Evolutionary conservation across 2,113 vertebrate genomes (phyloP).

Genomic region (Phylloscopus trochiloides): DNA sequence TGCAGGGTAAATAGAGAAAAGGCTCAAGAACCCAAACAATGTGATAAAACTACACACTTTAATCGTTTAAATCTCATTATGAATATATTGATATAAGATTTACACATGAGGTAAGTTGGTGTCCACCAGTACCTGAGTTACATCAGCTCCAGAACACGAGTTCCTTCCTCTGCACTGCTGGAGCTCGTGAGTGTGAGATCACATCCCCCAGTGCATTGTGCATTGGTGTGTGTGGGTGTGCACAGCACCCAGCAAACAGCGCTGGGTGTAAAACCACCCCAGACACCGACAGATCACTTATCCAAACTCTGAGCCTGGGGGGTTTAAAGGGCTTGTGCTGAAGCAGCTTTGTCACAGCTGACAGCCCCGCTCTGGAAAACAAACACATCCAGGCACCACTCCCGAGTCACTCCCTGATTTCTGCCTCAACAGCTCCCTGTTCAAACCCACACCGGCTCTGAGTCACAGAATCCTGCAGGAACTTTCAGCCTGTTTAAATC

Average conservation of each 20-base stretch:
- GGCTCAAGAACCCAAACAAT: not conserved
- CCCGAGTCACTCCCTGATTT: not conserved
- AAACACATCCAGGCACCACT: not conserved
- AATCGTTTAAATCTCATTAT: not conserved
- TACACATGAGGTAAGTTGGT: not conserved
- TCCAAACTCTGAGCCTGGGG: not conserved
- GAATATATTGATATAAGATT: not conserved
- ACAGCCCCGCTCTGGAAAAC: not conserved
- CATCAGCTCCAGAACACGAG: not conserved
- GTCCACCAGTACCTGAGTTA: not conserved
- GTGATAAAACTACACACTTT: not conserved
- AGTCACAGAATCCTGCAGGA: not conserved
- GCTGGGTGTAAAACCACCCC: fast-evolving
- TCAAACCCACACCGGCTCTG: not conserved
- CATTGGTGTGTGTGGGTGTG: fast-evolving
- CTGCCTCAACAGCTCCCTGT: not conserved
- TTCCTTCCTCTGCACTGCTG: not conserved
- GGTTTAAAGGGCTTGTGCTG: not conserved
- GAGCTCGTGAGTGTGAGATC: not conserved
- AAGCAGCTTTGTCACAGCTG: not conserved
- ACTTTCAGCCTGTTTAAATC: not conserved
- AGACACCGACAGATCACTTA: fast-evolving
- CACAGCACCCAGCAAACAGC: not conserved
- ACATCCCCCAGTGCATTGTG: not conserved
- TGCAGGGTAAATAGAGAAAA: not conserved